A percentile compares a stretch with the other conserved stretches of the same genome.
These are phyloP conservation scores for Pseudococcus viburni DNA, from an alignment of 2,888 invertebrate genomes.

Conservation along the genomic window DNA sequence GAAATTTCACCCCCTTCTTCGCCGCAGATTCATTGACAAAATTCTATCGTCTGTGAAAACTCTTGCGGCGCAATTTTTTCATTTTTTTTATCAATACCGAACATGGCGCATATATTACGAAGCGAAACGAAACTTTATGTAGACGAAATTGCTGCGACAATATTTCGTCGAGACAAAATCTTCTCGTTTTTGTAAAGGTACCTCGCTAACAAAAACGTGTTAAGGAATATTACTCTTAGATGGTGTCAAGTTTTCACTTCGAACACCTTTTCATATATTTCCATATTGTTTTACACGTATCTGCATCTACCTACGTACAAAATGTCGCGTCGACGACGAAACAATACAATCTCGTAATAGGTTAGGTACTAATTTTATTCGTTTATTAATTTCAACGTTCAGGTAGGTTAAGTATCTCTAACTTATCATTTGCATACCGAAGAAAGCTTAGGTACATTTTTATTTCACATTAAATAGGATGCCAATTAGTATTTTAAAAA, in stretches of 20 bases:
- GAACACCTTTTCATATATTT: constrained; percentile 9
- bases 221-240: constrained; percentile 4
- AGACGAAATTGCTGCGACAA: constrained; percentile 21
- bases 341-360: neutral
- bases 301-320: neutral
- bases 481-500: constrained; percentile 12
- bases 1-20: neutral
- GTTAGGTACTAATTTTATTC: neutral
- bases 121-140: neutral
- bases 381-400: neutral
- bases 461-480: neutral
- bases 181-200: neutral
- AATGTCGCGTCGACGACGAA: neutral
- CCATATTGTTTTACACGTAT: neutral
- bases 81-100: neutral
- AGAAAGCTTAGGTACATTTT: no score
- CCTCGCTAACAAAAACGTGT: neutral
- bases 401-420: neutral
- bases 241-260: constrained; percentile 16
- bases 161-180: constrained; percentile 26
- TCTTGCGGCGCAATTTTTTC: neutral
- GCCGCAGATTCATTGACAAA: neutral
- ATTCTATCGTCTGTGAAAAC: neutral
- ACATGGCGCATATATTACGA: neutral
- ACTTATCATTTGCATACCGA: no score